Conservation (phyloP, 2,113 vertebrate genomes). For the Pseudolaguvia tuberculata region DNA sequence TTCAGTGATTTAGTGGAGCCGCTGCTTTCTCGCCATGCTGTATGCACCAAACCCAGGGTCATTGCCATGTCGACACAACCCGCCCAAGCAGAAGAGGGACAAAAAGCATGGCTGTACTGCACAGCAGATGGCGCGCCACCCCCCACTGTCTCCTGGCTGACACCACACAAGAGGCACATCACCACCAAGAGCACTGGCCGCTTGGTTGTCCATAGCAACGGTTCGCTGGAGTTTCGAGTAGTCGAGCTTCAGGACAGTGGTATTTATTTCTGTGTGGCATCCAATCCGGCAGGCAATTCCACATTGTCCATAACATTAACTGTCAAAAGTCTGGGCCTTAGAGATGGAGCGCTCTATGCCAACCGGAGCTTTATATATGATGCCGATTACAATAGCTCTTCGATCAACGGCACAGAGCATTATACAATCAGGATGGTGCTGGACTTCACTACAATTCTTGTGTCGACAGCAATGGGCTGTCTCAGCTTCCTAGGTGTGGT, state of each 20-base stretch:
- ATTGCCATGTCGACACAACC: conserved; percentile 85
- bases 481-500: conserved; percentile 96
- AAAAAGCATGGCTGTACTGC: conserved; percentile 87
- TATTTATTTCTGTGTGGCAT: conserved; percentile 89
- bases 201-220: conserved; percentile 87
- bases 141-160: conserved; percentile 88
- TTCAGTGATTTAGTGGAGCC: conserved; percentile 88
- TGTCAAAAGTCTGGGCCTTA: conserved; percentile 80
- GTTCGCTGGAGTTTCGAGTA: conserved; percentile 90
- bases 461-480: conserved; percentile 98
- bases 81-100: conserved; percentile 87
- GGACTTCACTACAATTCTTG: conserved; percentile 96
- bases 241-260: conserved; percentile 96
- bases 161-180: conserved; percentile 87
- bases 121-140: conserved; percentile 85
- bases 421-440: conserved; percentile 92
- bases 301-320: conserved; percentile 87
- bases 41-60: conserved; percentile 87
- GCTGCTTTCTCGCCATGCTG: conserved; percentile 86
- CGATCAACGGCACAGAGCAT: conserved; percentile 84
- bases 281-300: conserved; percentile 92
- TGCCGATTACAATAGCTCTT: conserved; percentile 87
- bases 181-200: conserved; percentile 90
- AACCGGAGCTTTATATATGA: conserved; percentile 91
- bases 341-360: conserved; percentile 80